Evolutionary conservation across 2,113 vertebrate species (phyloP).

Genomic region (Peromyscus polionotus): DNA sequence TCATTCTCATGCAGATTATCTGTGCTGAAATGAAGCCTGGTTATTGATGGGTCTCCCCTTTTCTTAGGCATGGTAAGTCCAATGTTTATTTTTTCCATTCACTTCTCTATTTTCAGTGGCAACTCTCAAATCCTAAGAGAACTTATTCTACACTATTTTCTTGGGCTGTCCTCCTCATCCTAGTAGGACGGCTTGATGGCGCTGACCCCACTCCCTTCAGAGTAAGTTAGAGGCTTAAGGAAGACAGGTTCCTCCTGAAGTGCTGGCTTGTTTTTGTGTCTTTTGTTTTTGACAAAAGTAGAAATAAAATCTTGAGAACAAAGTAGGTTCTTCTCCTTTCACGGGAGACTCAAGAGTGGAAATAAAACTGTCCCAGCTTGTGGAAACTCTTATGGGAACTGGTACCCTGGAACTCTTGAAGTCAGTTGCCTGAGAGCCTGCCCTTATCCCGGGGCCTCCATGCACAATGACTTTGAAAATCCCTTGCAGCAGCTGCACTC

Average conservation of each 20-base stretch:
- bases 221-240: background rate
- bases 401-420: background rate
- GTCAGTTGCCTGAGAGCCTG: background rate
- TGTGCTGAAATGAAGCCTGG: background rate
- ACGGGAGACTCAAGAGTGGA: background rate
- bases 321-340: background rate
- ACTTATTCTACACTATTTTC: background rate
- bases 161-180: background rate
- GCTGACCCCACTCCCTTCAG: too few species aligned
- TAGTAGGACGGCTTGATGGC: background rate
- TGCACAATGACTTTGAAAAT: background rate
- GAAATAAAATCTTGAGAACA: background rate
- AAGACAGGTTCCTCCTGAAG: background rate
- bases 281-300: background rate
- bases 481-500: background rate
- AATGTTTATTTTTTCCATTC: background rate
- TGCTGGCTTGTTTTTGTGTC: too few species aligned
- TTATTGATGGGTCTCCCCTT: background rate
- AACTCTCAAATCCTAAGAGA: background rate
- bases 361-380: background rate
- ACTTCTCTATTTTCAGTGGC: background rate
- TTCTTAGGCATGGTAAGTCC: background rate
- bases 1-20: background rate
- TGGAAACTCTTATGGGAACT: background rate
- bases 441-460: background rate